Percentiles rank a stretch among this genome's conserved stretches.
phyloP scores from a whole-genome alignment of 2,888 invertebrate species.

The Dimorphilus gyrociliatus region DNA sequence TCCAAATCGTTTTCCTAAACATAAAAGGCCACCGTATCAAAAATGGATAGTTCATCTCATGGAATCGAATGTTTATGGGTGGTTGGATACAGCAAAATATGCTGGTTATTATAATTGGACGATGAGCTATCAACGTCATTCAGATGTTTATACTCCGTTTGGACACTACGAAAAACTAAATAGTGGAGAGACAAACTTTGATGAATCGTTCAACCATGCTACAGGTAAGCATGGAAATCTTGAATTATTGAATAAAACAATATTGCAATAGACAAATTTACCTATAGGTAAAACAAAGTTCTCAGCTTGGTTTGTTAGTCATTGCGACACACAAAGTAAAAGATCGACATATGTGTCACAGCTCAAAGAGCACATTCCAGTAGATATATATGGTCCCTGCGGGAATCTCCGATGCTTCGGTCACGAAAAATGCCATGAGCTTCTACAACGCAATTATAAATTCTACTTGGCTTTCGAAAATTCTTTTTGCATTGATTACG shows the following conservation, averaged over 20 bases:
- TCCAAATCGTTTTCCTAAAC: no score
- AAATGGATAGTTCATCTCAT: conserved; percentile 3
- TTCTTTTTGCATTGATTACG: conserved; percentile 12
- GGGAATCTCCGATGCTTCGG: conserved; percentile 7
- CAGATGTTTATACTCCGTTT: no score
- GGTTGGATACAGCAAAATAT: no score
- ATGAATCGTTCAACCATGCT: no score
- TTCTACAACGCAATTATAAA: conserved; percentile 7
- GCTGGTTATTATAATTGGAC: no score
- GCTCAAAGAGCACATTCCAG: conserved; percentile 8
- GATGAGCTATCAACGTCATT: no score
- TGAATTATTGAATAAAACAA: not conserved
- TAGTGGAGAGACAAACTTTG: no score
- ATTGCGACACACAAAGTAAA: conserved; percentile 11
- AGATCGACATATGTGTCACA: conserved; percentile 11
- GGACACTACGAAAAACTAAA: no score
- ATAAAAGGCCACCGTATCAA: conserved; percentile 2
- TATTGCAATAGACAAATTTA: not conserved
- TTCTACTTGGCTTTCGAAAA: conserved; percentile 15
- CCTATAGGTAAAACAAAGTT: conserved; percentile 7
- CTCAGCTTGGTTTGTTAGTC: conserved; percentile 16
- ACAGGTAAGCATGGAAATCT: no score
- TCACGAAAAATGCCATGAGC: conserved; percentile 4
- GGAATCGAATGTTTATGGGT: conserved; percentile 4
- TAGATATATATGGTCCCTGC: conserved; percentile 11